These are phyloP conservation scores for Monomorium pharaonis DNA, from an alignment of 1,140 invertebrate genomes.

Conservation along the genomic window DNA sequence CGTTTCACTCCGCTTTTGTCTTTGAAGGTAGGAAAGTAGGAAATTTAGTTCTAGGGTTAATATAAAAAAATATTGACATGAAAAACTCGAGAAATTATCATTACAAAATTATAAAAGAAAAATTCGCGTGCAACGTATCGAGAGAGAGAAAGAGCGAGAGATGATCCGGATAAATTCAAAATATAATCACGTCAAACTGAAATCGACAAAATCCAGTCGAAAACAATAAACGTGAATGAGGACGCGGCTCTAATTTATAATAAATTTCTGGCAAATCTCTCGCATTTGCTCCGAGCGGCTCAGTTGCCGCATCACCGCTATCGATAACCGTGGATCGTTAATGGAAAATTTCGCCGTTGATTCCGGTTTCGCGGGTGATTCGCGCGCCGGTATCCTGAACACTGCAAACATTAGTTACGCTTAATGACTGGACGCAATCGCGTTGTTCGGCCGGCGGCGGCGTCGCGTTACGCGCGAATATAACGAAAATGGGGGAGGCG, in stretches of 20 bases:
- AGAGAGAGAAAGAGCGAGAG: neutral
- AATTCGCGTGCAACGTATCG: neutral
- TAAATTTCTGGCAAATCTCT: neutral
- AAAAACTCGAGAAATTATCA: neutral
- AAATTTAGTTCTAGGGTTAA: too few relatives aligned
- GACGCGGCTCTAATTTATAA: neutral
- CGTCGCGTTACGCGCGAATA: constrained; percentile 2
- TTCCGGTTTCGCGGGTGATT: constrained; percentile 11
- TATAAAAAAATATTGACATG: neutral
- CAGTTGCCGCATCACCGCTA: neutral
- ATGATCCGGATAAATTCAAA: neutral
- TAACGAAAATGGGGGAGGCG: constrained; percentile 43
- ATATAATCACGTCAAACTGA: neutral
- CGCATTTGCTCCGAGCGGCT: neutral
- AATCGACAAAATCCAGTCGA: neutral
- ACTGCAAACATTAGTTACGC: constrained; percentile 64
- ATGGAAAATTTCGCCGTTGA: constrained; percentile 32
- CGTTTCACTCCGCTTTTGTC: too few relatives aligned
- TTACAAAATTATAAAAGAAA: neutral
- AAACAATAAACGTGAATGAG: neutral
- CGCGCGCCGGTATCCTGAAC: neutral
- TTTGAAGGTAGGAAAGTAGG: too few relatives aligned
- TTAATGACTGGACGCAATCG: constrained; percentile 61
- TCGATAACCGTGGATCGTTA: neutral
- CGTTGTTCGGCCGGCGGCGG: neutral